A percentile compares a stretch with the other conserved stretches of the same genome.
These are phyloP conservation scores for Anolis apletophallus DNA, from an alignment of 2,797 vertebrate species.

Conservation along the genomic window DNA sequence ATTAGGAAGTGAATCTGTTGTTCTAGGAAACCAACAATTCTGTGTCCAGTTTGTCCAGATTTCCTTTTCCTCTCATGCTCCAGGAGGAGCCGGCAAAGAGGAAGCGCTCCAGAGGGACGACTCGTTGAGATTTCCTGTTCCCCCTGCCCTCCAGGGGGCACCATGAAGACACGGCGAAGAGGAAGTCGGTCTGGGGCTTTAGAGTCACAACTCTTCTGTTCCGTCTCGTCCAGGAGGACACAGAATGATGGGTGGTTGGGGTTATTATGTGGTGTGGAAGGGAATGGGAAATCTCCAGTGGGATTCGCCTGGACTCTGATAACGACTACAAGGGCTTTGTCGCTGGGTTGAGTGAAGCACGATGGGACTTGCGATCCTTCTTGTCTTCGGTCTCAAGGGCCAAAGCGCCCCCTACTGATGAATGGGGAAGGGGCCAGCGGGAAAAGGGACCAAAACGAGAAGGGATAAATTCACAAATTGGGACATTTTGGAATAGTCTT, in stretches of 20 bases:
- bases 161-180: background rate
- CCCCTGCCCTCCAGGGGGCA: too few relatives aligned
- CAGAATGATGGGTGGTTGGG: too few relatives aligned
- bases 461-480: too few relatives aligned
- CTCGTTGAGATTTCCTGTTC: too few relatives aligned
- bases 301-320: too few relatives aligned
- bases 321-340: background rate
- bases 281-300: too few relatives aligned
- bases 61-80: too few relatives aligned
- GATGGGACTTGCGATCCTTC: background rate
- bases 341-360: background rate
- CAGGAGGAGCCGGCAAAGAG: too few relatives aligned
- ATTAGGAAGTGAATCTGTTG: background rate
- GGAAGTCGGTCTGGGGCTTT: background rate
- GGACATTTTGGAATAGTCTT: too few relatives aligned
- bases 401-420: background rate
- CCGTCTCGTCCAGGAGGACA: too few relatives aligned
- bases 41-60: background rate
- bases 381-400: background rate
- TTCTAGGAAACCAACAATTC: background rate
- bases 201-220: background rate
- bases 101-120: too few relatives aligned
- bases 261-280: background rate
- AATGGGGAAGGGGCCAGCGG: background rate
- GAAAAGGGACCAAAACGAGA: background rate